phyloP scores from a whole-genome alignment of 2,888 invertebrate species.

The Harpagoxenus sublaevis region DNA sequence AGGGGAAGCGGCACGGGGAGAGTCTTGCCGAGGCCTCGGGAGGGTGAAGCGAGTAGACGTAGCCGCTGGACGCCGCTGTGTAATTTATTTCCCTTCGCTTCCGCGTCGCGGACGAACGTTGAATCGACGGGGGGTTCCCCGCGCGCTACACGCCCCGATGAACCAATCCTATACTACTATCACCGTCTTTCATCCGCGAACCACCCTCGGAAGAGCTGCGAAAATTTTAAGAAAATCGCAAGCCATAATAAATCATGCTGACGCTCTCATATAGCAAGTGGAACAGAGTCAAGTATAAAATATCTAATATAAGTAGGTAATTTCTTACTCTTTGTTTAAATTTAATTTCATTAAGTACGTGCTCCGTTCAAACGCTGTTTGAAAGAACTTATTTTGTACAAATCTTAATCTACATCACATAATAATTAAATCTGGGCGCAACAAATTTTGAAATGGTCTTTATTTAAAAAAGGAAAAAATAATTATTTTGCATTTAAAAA shows the following conservation, averaged over 20 bases:
- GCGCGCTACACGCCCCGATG: conserved; percentile 75
- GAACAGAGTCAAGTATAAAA: conserved; percentile 4
- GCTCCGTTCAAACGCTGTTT: not conserved
- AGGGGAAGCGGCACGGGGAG: conserved; percentile 53
- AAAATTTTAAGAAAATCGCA: conserved; percentile 84
- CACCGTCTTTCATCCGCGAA: conserved; percentile 56
- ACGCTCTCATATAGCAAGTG: not conserved
- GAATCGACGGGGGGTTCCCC: conserved; percentile 80
- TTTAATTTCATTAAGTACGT: not conserved
- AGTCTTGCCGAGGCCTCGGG: conserved; percentile 67
- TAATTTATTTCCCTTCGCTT: conserved; percentile 85
- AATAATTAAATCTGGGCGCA: not conserved
- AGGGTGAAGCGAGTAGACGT: conserved; percentile 77
- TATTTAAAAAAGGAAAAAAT: not conserved
- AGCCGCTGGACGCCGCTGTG: conserved; percentile 80
- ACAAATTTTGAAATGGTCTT: not conserved
- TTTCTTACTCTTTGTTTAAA: not conserved
- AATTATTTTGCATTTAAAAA: conserved; percentile 7
- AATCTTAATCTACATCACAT: not conserved
- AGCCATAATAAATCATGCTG: conserved; percentile 54
- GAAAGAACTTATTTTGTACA: not conserved
- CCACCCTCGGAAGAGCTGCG: conserved; percentile 68
- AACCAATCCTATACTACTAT: conserved; percentile 72
- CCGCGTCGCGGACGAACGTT: conserved; percentile 83
- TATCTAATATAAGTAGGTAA: not conserved